Conservation (phyloP, 2,888 invertebrate genomes). For the Bruchidius siliquastri region DNA sequence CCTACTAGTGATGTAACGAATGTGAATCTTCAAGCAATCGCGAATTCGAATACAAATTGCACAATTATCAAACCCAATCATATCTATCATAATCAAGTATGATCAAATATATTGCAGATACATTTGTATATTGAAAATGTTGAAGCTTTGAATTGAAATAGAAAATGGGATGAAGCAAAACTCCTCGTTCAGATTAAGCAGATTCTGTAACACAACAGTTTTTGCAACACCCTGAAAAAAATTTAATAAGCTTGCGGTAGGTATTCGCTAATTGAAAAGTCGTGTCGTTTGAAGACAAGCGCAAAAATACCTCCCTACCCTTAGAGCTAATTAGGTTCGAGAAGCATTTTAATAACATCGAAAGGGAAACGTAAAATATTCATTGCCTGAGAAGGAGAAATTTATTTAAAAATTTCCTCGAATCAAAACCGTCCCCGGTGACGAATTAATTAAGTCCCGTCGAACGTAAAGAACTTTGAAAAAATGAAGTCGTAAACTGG, state of each 20-base stretch:
- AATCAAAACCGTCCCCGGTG: conserved; percentile 36
- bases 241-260: neutral
- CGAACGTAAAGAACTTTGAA: conserved; percentile 16
- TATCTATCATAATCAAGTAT: too few species aligned
- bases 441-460: conserved; percentile 48
- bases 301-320: neutral
- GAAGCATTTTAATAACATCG: conserved; percentile 2
- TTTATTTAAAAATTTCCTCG: conserved; percentile 42
- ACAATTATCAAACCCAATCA: too few species aligned
- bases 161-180: too few species aligned
- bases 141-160: too few species aligned
- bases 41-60: too few species aligned
- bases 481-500: neutral
- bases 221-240: neutral
- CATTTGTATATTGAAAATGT: too few species aligned
- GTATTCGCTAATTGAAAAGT: neutral
- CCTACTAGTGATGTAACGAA: too few species aligned
- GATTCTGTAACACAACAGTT: neutral
- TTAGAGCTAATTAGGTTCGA: neutral
- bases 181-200: neutral
- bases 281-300: neutral
- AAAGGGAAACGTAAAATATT: conserved; percentile 41
- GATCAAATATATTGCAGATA: too few species aligned
- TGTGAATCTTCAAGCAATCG: too few species aligned
- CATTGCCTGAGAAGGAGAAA: conserved; percentile 35